Evolutionary conservation across 1,140 invertebrate genomes (phyloP), one percentile per base, ranked within the genome.

Genomic region (Danaus plexippus): DNA sequence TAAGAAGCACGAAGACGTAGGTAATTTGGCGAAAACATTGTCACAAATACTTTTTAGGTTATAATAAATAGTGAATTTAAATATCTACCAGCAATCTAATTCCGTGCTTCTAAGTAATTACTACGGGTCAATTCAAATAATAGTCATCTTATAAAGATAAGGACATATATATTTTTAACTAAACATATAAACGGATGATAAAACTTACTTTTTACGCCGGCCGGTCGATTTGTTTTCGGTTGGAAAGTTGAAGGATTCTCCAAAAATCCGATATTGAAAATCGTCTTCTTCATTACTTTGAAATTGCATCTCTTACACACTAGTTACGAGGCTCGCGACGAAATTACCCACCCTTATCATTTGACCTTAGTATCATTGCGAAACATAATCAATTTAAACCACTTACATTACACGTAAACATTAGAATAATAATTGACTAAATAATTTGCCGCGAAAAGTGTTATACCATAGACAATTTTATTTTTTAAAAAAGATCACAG

Each of bases 191-290:
- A 64, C 69, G 62, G n/a, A 57, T 68, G 70, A 67, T 47, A 56
- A 65, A 65, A 83, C 83, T 85, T 57, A 86, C 83, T 82, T 86
- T 78, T 70, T 73, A 49, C 74, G 71, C 43, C 72, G 67, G 58
- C 64, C 60, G 60, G 70, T 60, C 47, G 61, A 61, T 49, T 61
- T 70, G 51, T 65, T 78, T 40, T 75, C 79, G 43, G 60, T 11
- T 22, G 74, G 64, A 57, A 85, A 74, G 54, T 78, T 85, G 71
- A 76, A 87, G 75, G 83, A 79, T 67, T 83, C 78, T 50, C 80
- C 81, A 75, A 86, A 86, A 83, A 86, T 86, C 80, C 80, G 80
- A 79, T 85, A 85, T 73, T 86, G 80, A 49, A 86, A 77, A 55
- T 86, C 80, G 63, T 86, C 83, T 50, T 84, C 81, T 52, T 85